A percentile compares a stretch with the other conserved stretches of the same genome.
phyloP scores from a whole-genome alignment of 2,113 vertebrate genomes.

The Psammodynastes pulverulentus region DNA sequence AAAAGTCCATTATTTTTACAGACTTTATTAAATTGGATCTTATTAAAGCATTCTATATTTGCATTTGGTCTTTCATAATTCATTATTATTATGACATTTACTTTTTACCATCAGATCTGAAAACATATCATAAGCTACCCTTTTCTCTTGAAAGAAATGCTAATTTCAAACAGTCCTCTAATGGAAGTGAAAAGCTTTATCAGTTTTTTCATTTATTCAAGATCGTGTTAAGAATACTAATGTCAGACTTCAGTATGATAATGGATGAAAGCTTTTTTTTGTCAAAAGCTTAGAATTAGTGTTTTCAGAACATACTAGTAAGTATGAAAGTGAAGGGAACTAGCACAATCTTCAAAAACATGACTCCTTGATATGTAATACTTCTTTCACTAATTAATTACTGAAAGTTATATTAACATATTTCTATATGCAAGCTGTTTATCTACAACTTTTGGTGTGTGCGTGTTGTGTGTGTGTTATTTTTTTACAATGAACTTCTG shows the following conservation, averaged over 20 bases:
- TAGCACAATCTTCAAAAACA: conserved; percentile 56
- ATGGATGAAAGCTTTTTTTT: conserved; percentile 77
- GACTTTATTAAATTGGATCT: conserved; percentile 99
- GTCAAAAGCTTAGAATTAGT: conserved; percentile 80
- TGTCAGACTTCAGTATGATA: conserved; percentile 86
- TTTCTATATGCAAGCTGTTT: neutral
- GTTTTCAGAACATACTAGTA: conserved; percentile 67
- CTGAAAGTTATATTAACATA: conserved; percentile 26
- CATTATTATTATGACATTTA: conserved; percentile 99
- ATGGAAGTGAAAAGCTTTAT: conserved; percentile 99
- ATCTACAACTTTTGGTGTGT: conserved; percentile 21
- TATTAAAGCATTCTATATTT: conserved; percentile 99
- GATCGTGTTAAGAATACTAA: conserved; percentile 98
- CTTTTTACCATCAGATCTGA: conserved; percentile 94
- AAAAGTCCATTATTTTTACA: conserved; percentile 94
- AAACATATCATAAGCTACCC: conserved; percentile 97
- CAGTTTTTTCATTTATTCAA: conserved; percentile 96
- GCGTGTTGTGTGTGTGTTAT: neutral
- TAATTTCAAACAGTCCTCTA: conserved; percentile 99
- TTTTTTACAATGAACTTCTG: neutral
- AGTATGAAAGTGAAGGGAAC: conserved; percentile 64
- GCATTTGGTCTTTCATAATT: conserved; percentile 99
- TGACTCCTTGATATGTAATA: conserved; percentile 54
- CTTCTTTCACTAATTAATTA: conserved; percentile 43
- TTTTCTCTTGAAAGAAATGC: conserved; percentile 99